phyloP scores from a whole-genome alignment of 30 jellyfish, hydroid and myxozoan species.

The Calvadosia cruxmelitensis region DNA sequence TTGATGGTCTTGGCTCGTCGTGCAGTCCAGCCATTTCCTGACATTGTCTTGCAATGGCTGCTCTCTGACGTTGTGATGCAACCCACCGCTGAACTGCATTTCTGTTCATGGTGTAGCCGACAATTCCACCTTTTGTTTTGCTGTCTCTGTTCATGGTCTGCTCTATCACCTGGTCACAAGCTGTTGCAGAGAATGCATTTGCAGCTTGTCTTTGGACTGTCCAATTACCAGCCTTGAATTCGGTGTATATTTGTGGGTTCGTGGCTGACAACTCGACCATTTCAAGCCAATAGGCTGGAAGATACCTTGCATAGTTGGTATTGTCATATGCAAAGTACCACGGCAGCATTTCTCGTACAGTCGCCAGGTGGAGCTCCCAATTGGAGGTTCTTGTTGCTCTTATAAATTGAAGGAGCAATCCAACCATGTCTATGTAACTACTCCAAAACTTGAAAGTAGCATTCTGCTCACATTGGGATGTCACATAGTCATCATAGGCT shows the following conservation, averaged over 20 bases:
- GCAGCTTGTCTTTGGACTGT: slow-evolving; percentile 39
- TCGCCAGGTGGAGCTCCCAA: slow-evolving; percentile 39
- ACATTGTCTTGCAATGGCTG: slow-evolving; percentile 31
- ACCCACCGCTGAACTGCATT: slow-evolving; percentile 47
- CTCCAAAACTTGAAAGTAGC: slow-evolving; percentile 42
- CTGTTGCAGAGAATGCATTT: slow-evolving; percentile 34
- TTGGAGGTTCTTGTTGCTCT: slow-evolving; percentile 47
- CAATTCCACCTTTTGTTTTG: slow-evolving; percentile 47
- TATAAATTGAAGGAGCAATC: slow-evolving; percentile 24
- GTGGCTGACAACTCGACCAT: slow-evolving; percentile 13
- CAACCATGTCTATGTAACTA: slow-evolving; percentile 43
- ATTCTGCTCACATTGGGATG: neutral
- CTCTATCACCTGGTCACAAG: slow-evolving; percentile 44
- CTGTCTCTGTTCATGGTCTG: slow-evolving; percentile 56
- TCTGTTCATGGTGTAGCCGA: slow-evolving; percentile 44
- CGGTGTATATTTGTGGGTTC: slow-evolving; percentile 50
- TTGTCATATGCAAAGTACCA: slow-evolving; percentile 44
- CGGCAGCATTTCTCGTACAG: slow-evolving; percentile 46
- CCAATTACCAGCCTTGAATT: no score
- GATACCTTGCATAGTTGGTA: slow-evolving; percentile 26
- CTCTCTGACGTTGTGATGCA: slow-evolving; percentile 29
- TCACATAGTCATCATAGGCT: slow-evolving; percentile 8
- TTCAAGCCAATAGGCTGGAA: slow-evolving; percentile 35
- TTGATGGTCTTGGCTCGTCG: slow-evolving; percentile 7
- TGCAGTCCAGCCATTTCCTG: slow-evolving; percentile 29